Evolutionary conservation across 2,888 invertebrate species (phyloP).

Genomic region (Caenorhabditis sp.): DNA sequence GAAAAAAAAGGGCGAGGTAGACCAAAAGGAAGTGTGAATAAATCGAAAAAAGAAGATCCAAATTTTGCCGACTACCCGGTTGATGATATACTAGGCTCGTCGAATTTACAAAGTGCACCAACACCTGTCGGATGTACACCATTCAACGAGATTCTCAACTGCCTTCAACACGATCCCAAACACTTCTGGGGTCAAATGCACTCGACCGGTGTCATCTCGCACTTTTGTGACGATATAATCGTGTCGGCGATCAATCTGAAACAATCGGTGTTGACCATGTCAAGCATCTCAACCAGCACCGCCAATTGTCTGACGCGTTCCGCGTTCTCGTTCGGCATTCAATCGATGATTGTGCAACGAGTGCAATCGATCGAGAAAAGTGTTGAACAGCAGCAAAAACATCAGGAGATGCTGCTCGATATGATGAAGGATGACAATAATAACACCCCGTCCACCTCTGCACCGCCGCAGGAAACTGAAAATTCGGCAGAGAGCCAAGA

Average conservation of each 20-base stretch:
- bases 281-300: constrained; percentile 3
- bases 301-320: constrained; percentile 20
- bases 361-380: constrained; percentile 35
- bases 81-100: neutral
- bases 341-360: constrained; percentile 23
- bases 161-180: constrained; percentile 29
- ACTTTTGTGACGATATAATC: constrained; percentile 39
- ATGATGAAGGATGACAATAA: neutral
- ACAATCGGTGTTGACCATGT: constrained; percentile 11
- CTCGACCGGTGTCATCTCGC: constrained; percentile 20
- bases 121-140: constrained; percentile 12
- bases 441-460: no score
- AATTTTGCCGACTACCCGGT: neutral
- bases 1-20: constrained; percentile 27
- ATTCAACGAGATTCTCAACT: constrained; percentile 20
- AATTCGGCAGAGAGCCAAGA: no score
- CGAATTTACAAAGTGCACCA: neutral
- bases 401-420: constrained; percentile 11
- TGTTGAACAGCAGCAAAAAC: constrained; percentile 22
- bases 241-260: constrained; percentile 31
- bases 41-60: constrained; percentile 10
- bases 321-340: constrained; percentile 24
- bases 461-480: no score
- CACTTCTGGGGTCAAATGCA: constrained; percentile 40
- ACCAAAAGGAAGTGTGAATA: constrained; percentile 29